Evolutionary conservation across 2,113 vertebrate species (phyloP), one percentile per base, ranked within the genome.

Genomic region (Peromyscus polionotus): DNA sequence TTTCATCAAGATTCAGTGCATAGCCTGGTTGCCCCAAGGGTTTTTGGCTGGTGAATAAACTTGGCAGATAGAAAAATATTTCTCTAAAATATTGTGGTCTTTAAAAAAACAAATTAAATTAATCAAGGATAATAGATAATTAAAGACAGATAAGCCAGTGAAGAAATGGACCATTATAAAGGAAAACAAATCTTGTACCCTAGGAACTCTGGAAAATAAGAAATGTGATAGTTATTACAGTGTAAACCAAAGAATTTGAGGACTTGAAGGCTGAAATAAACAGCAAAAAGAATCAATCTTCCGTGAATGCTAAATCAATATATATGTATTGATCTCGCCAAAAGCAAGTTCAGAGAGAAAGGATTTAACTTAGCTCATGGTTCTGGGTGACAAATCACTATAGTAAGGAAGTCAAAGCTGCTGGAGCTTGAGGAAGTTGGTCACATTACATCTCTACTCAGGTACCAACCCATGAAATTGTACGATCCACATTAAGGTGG

Each of bases 21-120:
- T 79, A 93, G 80, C 22, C 83, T 68, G 57, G 28, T 70, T 93
- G 57, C 63, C 39, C 45, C 13, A 68, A 65, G 16, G 39, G 19
- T 54, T 95, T 96, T 88, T 95, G 65, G 20, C 83, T 95, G 67
- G 14, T 22, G 48, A 95, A 51, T 48, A 94, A 89, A 51, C 57
- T 92, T 89, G 57, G 13, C 54, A 93, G 39, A 31, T 95, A 54
- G 33, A 24, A 95, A 95, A 89, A 39, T 5, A 92, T 84, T 96
- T 14, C 19, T 95, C 88, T 75, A 12, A 68, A 92, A 79, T 80
- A 24, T 6, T 89, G 80, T 59, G 16, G 11, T 54, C 81, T 91
- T 93, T 93, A 88, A 92, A 72, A 67, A 67, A 48, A 72, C 93
- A 63, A 95, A 68, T 93, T 93, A 95, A 91, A 84, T 76, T 70